phyloP scores from a whole-genome alignment of 2,113 vertebrate species.

The Entelurus aequoreus region DNA sequence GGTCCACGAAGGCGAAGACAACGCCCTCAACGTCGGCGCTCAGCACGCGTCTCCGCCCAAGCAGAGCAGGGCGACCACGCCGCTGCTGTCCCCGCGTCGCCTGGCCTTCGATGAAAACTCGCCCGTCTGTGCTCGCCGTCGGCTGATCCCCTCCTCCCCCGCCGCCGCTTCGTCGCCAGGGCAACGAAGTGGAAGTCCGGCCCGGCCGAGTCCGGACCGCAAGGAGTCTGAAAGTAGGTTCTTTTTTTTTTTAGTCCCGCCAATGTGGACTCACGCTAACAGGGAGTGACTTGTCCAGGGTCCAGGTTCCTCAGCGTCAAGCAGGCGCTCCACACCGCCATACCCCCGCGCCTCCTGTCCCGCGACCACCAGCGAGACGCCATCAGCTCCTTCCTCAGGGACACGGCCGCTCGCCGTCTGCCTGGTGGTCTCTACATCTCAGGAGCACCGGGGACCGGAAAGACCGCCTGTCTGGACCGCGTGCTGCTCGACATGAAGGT shows the following conservation, averaged over 20 bases:
- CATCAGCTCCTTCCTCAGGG: slow-evolving; percentile 78
- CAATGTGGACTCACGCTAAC: not conserved
- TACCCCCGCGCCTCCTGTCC: slow-evolving; percentile 80
- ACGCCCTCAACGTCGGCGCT: slow-evolving; percentile 78
- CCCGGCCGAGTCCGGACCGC: not conserved
- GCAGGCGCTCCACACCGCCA: slow-evolving; percentile 80
- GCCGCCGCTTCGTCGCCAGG: slow-evolving; percentile 3
- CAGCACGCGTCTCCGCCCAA: slow-evolving; percentile 81
- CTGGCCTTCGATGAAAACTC: slow-evolving; percentile 72
- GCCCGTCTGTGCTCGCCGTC: not conserved
- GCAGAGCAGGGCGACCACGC: slow-evolving; percentile 63
- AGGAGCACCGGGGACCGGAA: slow-evolving; percentile 88
- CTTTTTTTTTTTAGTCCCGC: not conserved
- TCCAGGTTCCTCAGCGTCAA: slow-evolving; percentile 81
- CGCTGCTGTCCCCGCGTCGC: slow-evolving; percentile 55
- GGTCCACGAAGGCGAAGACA: slow-evolving; percentile 78
- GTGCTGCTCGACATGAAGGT: slow-evolving; percentile 85
- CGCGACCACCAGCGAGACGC: slow-evolving; percentile 73
- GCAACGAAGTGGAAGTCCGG: slow-evolving; percentile 54
- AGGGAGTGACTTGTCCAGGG: slow-evolving; percentile 55
- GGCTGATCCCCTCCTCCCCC: slow-evolving; percentile 4
- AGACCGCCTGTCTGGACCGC: slow-evolving; percentile 86
- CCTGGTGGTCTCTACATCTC: slow-evolving; percentile 91
- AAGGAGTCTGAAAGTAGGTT: slow-evolving; percentile 72
- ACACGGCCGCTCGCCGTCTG: slow-evolving; percentile 61